Evolutionary conservation across 2,888 invertebrate species (phyloP).

Genomic region (Drosophila setosimentum): DNA sequence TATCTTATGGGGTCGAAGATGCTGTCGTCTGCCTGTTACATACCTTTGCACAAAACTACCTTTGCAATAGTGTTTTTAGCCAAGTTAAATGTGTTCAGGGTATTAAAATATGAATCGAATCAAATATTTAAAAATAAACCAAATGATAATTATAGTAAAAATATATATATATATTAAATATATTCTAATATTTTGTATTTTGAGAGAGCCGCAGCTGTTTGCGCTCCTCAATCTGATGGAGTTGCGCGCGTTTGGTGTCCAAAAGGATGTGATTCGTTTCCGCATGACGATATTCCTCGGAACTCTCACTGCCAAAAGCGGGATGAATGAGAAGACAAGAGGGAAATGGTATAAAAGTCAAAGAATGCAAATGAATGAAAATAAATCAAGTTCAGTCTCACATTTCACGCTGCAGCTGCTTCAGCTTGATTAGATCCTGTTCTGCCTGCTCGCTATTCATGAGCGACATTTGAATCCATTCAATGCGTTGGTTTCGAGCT

Average conservation of each 20-base stretch:
- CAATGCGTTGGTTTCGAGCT: conserved; percentile 45
- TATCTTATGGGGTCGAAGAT: not conserved
- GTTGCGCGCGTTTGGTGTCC: conserved; percentile 59
- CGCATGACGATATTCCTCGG: conserved; percentile 65
- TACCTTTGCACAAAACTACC: not conserved
- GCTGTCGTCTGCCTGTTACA: not conserved
- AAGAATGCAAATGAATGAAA: not conserved
- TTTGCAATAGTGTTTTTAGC: not conserved
- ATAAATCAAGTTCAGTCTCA: conserved; percentile 2
- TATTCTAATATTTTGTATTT: not conserved
- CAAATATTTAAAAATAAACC: not conserved
- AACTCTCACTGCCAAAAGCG: conserved; percentile 50
- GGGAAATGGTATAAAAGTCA: not conserved
- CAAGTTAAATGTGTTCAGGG: not conserved
- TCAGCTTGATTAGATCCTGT: conserved; percentile 46
- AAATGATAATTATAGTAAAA: too few species aligned
- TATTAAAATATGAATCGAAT: not conserved
- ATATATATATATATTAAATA: not conserved
- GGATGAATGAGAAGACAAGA: too few species aligned
- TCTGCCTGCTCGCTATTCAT: conserved; percentile 46
- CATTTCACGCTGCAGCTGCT: conserved; percentile 65
- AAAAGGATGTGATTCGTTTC: conserved; percentile 60
- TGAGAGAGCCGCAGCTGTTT: conserved; percentile 49
- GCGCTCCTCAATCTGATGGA: conserved; percentile 67
- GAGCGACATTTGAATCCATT: conserved; percentile 64